A percentile compares a stretch with the other conserved stretches of the same genome.
These are phyloP conservation scores for Notoglanidium macrostoma DNA, from an alignment of 2,797 vertebrate species.

Conservation along the genomic window DNA sequence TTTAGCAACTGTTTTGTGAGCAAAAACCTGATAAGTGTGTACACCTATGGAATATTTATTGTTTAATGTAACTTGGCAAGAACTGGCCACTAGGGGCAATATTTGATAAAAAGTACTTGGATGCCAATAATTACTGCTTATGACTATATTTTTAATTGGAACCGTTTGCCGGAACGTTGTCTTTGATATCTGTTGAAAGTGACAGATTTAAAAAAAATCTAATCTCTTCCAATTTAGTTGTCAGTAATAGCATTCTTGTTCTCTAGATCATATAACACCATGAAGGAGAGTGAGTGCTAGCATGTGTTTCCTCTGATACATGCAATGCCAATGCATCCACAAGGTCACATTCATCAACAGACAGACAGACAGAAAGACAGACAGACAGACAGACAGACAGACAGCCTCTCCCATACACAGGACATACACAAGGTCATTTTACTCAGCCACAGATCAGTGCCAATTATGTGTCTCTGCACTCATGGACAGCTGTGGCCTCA, in stretches of 20 bases:
- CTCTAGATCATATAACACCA: not conserved
- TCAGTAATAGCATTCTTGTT: not conserved
- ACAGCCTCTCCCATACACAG: not conserved
- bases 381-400: not conserved
- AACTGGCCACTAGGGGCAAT: not conserved
- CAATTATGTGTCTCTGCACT: not conserved
- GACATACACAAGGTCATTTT: constrained; percentile 10
- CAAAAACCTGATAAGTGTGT: too few species aligned
- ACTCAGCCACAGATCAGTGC: not conserved
- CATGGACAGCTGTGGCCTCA: not conserved
- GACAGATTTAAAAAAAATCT: not conserved
- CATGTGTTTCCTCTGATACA: not conserved
- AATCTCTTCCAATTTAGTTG: not conserved
- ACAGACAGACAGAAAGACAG: not conserved
- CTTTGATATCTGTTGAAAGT: not conserved
- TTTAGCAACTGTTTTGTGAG: too few species aligned
- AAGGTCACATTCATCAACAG: not conserved
- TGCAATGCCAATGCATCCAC: not conserved
- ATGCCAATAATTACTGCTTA: not conserved
- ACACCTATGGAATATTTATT: not conserved
- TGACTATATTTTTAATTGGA: not conserved
- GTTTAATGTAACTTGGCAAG: not conserved
- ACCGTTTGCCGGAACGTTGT: not conserved
- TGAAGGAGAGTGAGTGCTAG: not conserved
- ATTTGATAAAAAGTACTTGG: not conserved